Evolutionary conservation across 2,113 vertebrate species (phyloP).

Genomic region (Suncus etruscus): DNA sequence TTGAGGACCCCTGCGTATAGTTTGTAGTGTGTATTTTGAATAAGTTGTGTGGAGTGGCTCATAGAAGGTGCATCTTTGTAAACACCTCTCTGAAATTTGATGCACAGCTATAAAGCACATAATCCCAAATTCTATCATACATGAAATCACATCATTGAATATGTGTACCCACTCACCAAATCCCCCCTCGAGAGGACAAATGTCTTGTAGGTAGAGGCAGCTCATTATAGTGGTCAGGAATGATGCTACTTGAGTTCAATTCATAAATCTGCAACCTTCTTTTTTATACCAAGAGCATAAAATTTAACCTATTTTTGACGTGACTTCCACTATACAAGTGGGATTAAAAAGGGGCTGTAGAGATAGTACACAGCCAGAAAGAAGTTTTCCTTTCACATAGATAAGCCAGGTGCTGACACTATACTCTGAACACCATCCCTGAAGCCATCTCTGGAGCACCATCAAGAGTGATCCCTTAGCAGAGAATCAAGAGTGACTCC

Average conservation of each 20-base stretch:
- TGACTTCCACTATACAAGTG: not conserved
- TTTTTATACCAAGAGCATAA: not conserved
- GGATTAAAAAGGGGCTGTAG: not conserved
- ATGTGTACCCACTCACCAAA: no score
- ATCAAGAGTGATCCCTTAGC: no score
- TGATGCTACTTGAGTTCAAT: not conserved
- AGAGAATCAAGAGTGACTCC: no score
- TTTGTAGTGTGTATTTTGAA: not conserved
- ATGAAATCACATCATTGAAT: not conserved
- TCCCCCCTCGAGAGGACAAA: not conserved
- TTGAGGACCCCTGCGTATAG: no score
- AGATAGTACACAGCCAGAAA: no score
- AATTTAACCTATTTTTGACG: not conserved
- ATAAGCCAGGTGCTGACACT: no score
- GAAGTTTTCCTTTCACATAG: no score
- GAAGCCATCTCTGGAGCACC: no score
- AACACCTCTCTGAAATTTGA: not conserved
- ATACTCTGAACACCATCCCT: no score
- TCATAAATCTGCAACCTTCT: not conserved
- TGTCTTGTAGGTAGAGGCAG: not conserved
- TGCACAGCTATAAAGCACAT: no score
- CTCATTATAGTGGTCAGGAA: not conserved
- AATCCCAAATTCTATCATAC: not conserved
- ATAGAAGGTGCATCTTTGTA: not conserved
- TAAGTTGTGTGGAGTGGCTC: not conserved